Evolutionary conservation across 1,140 invertebrate species (phyloP).

Genomic region (Antheraea pernyi): DNA sequence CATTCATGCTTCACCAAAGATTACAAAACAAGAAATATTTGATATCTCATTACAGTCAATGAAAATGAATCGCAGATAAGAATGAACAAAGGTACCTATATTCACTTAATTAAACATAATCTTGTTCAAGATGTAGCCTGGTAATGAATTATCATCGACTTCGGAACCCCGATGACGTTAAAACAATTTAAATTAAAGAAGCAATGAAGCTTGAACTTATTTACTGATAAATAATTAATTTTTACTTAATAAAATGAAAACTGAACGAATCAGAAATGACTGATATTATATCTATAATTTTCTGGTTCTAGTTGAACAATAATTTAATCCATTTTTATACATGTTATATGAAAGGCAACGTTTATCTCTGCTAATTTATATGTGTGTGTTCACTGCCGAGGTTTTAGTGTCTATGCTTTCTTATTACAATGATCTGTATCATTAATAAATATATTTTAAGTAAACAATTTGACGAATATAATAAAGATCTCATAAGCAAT

Average conservation of each 20-base stretch:
- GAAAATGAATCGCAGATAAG: background rate
- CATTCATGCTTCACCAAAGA: background rate
- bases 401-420: too few species aligned
- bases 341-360: too few species aligned
- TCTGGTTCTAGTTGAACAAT: too few species aligned
- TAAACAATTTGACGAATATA: too few species aligned
- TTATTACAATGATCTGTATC: too few species aligned
- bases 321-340: too few species aligned
- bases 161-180: background rate
- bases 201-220: background rate
- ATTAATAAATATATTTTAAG: too few species aligned
- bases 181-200: background rate
- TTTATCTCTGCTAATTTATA: too few species aligned
- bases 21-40: background rate
- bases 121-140: background rate
- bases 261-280: background rate
- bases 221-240: background rate
- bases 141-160: background rate
- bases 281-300: too few species aligned
- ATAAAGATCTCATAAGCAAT: too few species aligned
- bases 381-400: too few species aligned
- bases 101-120: background rate
- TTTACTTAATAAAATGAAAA: background rate
- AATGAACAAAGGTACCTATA: background rate
- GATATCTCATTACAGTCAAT: background rate